phyloP scores from a whole-genome alignment of 2,113 vertebrate genomes.

The Paratilapia polleni region DNA sequence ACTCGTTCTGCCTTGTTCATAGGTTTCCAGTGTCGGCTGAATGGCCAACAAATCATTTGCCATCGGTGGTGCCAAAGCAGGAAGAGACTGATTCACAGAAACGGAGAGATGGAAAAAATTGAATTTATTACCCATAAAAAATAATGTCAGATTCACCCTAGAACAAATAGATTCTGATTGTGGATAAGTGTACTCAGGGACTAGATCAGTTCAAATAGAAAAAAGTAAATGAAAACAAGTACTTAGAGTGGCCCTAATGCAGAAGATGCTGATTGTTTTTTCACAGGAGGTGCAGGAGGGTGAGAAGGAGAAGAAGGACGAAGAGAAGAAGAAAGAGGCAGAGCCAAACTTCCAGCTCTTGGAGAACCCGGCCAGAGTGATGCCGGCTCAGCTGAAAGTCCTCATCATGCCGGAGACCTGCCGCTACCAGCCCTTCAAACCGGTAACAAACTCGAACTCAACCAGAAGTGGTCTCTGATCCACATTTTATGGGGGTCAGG shows the following conservation, averaged over 20 bases:
- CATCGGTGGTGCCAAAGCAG: neutral
- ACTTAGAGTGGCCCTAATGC: neutral
- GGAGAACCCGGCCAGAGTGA: slow-evolving; percentile 95
- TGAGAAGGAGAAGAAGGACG: slow-evolving; percentile 83
- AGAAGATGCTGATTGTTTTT: slow-evolving; percentile 7
- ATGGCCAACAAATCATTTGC: slow-evolving; percentile 13
- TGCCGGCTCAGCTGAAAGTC: slow-evolving; percentile 98
- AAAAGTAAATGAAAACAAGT: neutral
- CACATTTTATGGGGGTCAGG: neutral
- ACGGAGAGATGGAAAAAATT: neutral
- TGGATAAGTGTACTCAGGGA: neutral
- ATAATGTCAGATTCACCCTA: neutral
- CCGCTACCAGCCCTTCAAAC: slow-evolving; percentile 98
- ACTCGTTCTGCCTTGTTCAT: slow-evolving; percentile 4
- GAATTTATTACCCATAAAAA: neutral
- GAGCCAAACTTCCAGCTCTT: slow-evolving; percentile 96
- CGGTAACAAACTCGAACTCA: slow-evolving; percentile 75
- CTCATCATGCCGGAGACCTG: slow-evolving; percentile 93
- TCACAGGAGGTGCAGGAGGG: slow-evolving; percentile 92
- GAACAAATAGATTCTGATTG: neutral
- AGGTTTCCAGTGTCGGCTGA: slow-evolving; percentile 4
- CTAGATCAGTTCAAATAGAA: neutral
- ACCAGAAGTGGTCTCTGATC: neutral
- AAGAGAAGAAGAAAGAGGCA: slow-evolving; percentile 97
- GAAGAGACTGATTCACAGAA: slow-evolving; percentile 25